These are phyloP conservation scores for Ganaspis brasiliensis DNA, from an alignment of 2,888 invertebrate genomes.

Conservation along the genomic window DNA sequence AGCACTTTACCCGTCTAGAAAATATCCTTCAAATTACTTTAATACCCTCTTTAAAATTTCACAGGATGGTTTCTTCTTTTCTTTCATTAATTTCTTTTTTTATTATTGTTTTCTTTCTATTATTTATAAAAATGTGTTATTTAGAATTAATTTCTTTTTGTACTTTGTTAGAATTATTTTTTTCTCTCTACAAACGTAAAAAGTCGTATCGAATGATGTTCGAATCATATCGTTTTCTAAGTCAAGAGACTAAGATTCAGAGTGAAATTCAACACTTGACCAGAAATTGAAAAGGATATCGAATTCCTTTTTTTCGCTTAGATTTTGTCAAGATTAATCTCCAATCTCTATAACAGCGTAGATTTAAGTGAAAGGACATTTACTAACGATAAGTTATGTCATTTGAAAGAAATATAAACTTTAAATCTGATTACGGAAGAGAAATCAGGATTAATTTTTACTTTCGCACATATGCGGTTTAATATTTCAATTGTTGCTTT, in stretches of 20 bases:
- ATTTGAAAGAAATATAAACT: conserved; percentile 15
- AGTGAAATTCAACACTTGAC: conserved; percentile 3
- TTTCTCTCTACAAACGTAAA: background rate
- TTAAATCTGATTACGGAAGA: conserved; percentile 21
- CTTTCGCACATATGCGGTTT: no score
- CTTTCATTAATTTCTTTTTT: background rate
- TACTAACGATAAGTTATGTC: conserved; percentile 7
- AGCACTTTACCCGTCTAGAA: background rate
- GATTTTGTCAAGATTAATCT: conserved; percentile 10
- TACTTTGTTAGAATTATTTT: background rate
- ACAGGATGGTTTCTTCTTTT: background rate
- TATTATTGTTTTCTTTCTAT: background rate
- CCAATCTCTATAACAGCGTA: background rate
- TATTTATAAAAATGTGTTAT: no score
- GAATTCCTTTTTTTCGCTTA: background rate
- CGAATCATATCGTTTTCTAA: background rate
- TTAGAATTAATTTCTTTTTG: no score
- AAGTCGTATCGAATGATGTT: conserved; percentile 8
- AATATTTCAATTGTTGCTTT: no score
- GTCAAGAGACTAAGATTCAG: background rate
- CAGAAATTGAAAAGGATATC: background rate
- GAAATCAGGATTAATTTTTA: background rate
- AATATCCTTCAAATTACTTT: conserved; percentile 12
- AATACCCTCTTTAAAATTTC: background rate
- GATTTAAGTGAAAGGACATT: background rate